These are phyloP conservation scores for Alosa sapidissima DNA, from an alignment of 2,797 vertebrate genomes.

Conservation along the genomic window DNA sequence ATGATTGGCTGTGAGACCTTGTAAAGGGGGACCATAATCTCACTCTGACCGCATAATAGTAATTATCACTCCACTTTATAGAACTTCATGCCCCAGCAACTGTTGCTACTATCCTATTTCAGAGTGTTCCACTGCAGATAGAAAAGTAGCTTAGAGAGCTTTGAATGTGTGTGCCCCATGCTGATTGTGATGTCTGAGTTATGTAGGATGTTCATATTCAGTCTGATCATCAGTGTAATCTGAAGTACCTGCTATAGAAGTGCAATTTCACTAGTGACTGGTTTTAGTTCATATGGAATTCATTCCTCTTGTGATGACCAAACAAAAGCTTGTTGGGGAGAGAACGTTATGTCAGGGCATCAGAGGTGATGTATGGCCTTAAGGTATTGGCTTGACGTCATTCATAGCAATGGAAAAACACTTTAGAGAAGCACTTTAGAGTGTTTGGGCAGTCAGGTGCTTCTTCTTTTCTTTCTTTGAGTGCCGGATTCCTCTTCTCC, in stretches of 20 bases:
- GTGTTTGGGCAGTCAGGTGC: neutral
- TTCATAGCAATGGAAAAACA: neutral
- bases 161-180: neutral
- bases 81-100: slow-evolving; percentile 12
- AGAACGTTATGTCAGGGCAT: neutral
- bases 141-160: neutral
- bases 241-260: neutral
- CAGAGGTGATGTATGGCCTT: neutral
- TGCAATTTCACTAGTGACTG: neutral
- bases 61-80: neutral
- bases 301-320: neutral
- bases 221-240: neutral
- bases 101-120: neutral
- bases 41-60: neutral
- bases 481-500: no score
- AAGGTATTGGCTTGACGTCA: neutral
- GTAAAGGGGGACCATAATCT: neutral
- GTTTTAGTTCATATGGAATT: neutral
- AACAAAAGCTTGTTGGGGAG: neutral
- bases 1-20: neutral
- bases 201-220: neutral
- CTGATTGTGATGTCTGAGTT: neutral
- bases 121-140: neutral
- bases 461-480: neutral
- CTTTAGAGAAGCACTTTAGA: neutral